Conservation (phyloP, 2,888 invertebrate genomes). For the Lingula anatina region DNA sequence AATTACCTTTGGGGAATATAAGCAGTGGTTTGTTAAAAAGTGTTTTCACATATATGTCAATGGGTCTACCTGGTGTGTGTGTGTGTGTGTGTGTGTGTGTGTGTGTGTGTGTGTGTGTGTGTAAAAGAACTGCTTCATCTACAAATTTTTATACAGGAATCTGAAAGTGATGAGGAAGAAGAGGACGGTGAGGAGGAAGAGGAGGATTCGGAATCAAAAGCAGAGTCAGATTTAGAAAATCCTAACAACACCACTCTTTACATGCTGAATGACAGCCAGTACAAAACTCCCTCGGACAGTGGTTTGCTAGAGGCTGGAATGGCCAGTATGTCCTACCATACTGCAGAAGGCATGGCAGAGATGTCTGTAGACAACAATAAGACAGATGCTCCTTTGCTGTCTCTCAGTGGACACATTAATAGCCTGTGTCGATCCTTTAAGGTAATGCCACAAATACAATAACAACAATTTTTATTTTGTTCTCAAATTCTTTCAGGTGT, state of each 20-base stretch:
- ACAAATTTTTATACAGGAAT: too few species aligned
- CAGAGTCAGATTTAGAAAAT: not conserved
- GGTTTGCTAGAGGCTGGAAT: conserved; percentile 3
- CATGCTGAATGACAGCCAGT: conserved; percentile 3
- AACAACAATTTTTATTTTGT: too few species aligned
- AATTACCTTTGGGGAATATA: conserved; percentile 3
- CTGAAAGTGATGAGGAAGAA: conserved; percentile 6
- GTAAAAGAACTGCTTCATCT: too few species aligned
- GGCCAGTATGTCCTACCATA: conserved; percentile 4
- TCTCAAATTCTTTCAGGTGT: too few species aligned
- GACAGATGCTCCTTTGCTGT: conserved; percentile 1
- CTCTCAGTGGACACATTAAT: conserved; percentile 5
- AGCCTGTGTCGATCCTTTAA: not conserved
- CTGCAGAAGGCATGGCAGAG: conserved; percentile 4
- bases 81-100: too few species aligned
- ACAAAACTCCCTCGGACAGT: not conserved
- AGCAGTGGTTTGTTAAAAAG: conserved; percentile 3
- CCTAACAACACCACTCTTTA: too few species aligned
- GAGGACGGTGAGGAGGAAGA: conserved; percentile 5
- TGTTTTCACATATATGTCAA: not conserved
- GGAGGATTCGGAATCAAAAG: not conserved
- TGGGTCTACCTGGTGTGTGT: not conserved
- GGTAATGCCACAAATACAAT: too few species aligned
- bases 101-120: too few species aligned
- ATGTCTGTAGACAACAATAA: not conserved